phyloP scores from a whole-genome alignment of 2,888 invertebrate genomes.

The Philhelius pedissequus region DNA sequence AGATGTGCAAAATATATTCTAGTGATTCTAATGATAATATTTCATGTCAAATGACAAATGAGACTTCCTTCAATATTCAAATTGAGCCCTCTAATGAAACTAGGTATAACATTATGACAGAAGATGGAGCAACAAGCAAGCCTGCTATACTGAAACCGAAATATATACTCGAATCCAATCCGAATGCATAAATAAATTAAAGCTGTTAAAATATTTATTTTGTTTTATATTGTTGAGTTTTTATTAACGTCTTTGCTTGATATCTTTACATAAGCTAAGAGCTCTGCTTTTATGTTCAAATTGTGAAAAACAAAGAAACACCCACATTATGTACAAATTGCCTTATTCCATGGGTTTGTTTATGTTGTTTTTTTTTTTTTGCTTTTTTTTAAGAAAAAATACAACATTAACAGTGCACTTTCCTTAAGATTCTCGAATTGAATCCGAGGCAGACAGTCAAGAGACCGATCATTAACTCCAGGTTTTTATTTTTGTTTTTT shows the following conservation, averaged over 20 bases:
- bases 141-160: neutral
- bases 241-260: neutral
- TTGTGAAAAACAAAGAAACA: constrained; percentile 35
- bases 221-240: neutral
- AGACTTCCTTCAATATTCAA: neutral
- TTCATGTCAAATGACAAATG: no score
- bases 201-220: neutral
- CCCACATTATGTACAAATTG: constrained; percentile 34
- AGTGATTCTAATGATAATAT: no score
- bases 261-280: neutral
- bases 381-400: constrained; percentile 1
- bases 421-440: constrained; percentile 5
- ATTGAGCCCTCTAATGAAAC: neutral
- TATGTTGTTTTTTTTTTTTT: constrained; percentile 10
- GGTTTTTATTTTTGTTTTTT: no score
- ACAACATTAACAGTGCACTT: constrained; percentile 36
- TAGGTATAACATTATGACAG: neutral
- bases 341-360: constrained; percentile 34
- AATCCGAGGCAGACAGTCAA: constrained; percentile 1
- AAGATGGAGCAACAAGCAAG: neutral
- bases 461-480: constrained; percentile 21
- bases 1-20: no score
- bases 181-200: neutral
- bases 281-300: constrained; percentile 8
- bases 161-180: neutral